Conservation (phyloP, 2,113 vertebrate genomes). For the Agelaius phoeniceus region DNA sequence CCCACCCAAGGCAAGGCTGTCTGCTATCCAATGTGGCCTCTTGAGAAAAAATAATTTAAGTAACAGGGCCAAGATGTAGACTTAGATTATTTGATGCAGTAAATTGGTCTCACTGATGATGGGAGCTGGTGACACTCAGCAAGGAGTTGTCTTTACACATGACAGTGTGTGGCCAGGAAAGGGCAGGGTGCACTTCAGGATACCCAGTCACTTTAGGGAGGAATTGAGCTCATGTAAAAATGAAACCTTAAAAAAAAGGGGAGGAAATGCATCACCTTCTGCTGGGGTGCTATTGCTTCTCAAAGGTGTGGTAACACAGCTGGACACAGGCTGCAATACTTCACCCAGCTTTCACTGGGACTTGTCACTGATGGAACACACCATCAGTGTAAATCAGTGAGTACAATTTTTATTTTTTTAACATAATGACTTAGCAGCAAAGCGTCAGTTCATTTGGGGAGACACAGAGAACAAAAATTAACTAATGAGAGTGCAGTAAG, state of each 20-base stretch:
- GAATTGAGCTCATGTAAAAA: neutral
- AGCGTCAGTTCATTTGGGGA: neutral
- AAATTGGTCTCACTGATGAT: neutral
- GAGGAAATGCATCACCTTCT: neutral
- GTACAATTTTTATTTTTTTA: neutral
- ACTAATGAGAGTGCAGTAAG: conserved; percentile 16
- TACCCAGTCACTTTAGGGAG: neutral
- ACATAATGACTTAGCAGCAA: neutral
- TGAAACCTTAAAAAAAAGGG: fast-evolving
- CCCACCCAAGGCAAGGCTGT: neutral
- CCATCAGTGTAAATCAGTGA: neutral
- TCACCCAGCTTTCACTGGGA: neutral
- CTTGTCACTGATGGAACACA: neutral
- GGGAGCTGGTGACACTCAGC: neutral
- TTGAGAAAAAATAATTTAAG: neutral
- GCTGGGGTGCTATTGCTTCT: neutral
- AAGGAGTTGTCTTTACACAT: neutral
- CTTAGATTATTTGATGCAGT: neutral
- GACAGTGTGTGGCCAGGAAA: fast-evolving
- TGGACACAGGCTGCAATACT: neutral
- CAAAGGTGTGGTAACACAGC: neutral
- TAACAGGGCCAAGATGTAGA: neutral
- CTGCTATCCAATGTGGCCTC: neutral
- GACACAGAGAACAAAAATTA: neutral
- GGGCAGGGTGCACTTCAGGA: neutral